Conservation (phyloP, 2,797 vertebrate species). For the Ataeniobius toweri region DNA sequence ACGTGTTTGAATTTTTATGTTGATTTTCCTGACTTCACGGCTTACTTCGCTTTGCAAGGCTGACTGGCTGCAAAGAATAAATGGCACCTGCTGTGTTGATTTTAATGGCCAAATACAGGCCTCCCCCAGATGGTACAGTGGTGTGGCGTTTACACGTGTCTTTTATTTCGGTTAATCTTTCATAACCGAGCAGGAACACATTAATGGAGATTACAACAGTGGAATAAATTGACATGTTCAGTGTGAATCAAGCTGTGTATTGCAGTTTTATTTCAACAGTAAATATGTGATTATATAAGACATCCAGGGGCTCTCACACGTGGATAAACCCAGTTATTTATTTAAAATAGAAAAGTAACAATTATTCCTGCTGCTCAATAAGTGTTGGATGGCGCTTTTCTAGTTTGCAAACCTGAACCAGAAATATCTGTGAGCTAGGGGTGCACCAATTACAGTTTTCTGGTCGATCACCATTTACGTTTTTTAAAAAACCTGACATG, state of each 20-base stretch:
- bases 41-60: constrained; percentile 4
- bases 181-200: not conserved
- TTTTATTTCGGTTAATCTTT: constrained; percentile 15
- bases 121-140: constrained; percentile 14
- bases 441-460: too few relatives aligned
- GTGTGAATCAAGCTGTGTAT: not conserved
- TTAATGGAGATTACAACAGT: too few relatives aligned
- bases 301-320: too few relatives aligned
- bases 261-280: too few relatives aligned
- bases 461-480: too few relatives aligned
- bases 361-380: not conserved
- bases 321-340: too few relatives aligned
- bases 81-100: constrained; percentile 26
- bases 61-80: constrained; percentile 9
- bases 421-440: too few relatives aligned
- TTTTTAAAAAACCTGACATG: too few relatives aligned
- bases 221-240: not conserved
- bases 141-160: constrained; percentile 11
- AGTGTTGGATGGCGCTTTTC: not conserved
- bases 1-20: constrained; percentile 2
- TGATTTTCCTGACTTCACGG: not conserved
- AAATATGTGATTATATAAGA: too few relatives aligned
- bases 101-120: constrained; percentile 8
- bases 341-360: too few relatives aligned
- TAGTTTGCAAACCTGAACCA: constrained; percentile 25